These are phyloP conservation scores for Drosophila nebulosa DNA, from an alignment of 1,140 invertebrate genomes.

Conservation along the genomic window DNA sequence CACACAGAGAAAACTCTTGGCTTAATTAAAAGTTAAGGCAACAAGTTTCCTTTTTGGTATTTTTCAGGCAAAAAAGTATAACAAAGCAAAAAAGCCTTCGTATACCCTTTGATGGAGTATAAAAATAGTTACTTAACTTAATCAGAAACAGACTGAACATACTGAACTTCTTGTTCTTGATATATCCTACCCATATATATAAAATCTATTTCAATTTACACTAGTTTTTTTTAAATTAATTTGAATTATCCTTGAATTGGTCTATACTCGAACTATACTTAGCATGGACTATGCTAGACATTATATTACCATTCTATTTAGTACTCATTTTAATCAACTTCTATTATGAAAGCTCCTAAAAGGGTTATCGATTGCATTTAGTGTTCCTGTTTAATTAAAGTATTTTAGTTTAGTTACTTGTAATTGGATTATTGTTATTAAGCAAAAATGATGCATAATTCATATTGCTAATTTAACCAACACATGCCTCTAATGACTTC, in stretches of 20 bases:
- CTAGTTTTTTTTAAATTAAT: too few species aligned
- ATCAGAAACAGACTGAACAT: too few species aligned
- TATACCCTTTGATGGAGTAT: background rate
- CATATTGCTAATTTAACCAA: background rate
- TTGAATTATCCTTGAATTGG: too few species aligned
- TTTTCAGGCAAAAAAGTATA: background rate
- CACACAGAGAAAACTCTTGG: slow-evolving; percentile 58
- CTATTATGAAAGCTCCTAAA: background rate
- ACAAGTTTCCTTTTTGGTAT: slow-evolving; percentile 33
- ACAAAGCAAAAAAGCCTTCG: background rate
- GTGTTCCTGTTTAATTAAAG: background rate
- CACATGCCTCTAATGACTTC: background rate
- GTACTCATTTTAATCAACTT: background rate
- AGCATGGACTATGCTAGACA: too few species aligned
- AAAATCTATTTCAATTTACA: too few species aligned
- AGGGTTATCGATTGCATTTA: background rate
- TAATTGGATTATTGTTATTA: background rate
- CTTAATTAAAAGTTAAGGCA: slow-evolving; percentile 72
- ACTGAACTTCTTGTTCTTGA: too few species aligned
- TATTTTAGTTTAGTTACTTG: background rate
- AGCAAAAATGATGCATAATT: background rate
- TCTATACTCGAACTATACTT: too few species aligned
- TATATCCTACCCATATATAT: too few species aligned
- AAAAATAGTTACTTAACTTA: too few species aligned
- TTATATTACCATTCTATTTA: too few species aligned